phyloP scores from a whole-genome alignment of 1,140 invertebrate genomes.

The Galleria mellonella region DNA sequence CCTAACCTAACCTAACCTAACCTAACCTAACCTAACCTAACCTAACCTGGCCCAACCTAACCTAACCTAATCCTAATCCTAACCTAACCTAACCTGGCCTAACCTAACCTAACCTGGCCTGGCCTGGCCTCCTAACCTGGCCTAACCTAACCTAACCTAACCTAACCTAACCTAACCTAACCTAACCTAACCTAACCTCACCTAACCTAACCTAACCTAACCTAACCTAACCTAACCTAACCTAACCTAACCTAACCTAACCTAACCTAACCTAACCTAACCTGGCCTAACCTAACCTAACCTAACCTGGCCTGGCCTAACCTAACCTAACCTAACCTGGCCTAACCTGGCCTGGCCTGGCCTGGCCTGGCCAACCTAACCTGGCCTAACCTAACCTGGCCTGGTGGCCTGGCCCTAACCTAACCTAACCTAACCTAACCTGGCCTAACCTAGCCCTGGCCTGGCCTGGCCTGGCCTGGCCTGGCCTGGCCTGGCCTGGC shows the following conservation, averaged over 20 bases:
- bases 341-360: background rate
- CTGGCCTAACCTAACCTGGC: no score
- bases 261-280: constrained; percentile 7
- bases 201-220: constrained; percentile 4
- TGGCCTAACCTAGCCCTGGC: no score
- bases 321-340: background rate
- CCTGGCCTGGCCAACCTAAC: no score
- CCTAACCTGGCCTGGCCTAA: background rate
- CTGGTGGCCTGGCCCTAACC: no score
- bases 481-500: no score
- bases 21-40: no score
- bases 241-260: constrained; percentile 6
- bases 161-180: constrained; percentile 18
- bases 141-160: constrained; percentile 8
- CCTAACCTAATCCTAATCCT: no score
- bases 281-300: background rate
- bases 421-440: no score
- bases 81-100: no score
- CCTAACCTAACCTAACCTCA: constrained; percentile 16
- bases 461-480: constrained; percentile 24
- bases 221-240: constrained; percentile 3
- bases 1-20: no score
- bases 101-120: constrained; percentile 20
- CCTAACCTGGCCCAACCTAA: no score
- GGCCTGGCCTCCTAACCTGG: background rate